These are phyloP conservation scores for Thymelicus sylvestris DNA, from an alignment of 2,888 invertebrate species.

Conservation along the genomic window DNA sequence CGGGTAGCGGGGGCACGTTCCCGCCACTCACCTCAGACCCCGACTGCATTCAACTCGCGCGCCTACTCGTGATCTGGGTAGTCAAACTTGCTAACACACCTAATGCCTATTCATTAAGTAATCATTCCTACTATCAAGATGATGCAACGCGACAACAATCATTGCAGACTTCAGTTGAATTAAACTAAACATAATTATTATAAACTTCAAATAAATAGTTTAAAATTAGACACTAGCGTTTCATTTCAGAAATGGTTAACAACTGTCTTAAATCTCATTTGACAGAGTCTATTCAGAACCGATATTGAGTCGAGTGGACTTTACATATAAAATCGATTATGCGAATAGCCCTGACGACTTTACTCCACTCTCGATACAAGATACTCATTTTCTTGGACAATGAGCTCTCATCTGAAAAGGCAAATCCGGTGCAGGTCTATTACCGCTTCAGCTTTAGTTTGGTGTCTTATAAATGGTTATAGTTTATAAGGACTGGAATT, in stretches of 20 bases:
- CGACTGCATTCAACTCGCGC: too few relatives aligned
- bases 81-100: too few relatives aligned
- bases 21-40: too few relatives aligned
- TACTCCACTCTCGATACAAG: constrained; percentile 22
- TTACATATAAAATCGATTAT: constrained; percentile 28
- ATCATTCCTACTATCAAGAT: too few relatives aligned
- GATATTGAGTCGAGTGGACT: constrained; percentile 9
- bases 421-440: background rate
- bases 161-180: too few relatives aligned
- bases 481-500: background rate
- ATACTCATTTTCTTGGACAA: constrained; percentile 31
- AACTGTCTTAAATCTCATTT: background rate
- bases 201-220: too few relatives aligned
- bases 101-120: too few relatives aligned
- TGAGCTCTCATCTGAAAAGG: constrained; percentile 14
- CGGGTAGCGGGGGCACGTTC: too few relatives aligned
- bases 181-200: too few relatives aligned
- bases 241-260: background rate
- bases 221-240: background rate
- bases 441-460: constrained; percentile 6
- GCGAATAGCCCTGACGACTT: constrained; percentile 15
- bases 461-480: background rate
- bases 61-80: too few relatives aligned
- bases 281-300: background rate
- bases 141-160: too few relatives aligned